Percentiles rank a stretch among this genome's conserved stretches.
Conservation (phyloP, 2,797 vertebrate species). For the Remorina albescens region DNA sequence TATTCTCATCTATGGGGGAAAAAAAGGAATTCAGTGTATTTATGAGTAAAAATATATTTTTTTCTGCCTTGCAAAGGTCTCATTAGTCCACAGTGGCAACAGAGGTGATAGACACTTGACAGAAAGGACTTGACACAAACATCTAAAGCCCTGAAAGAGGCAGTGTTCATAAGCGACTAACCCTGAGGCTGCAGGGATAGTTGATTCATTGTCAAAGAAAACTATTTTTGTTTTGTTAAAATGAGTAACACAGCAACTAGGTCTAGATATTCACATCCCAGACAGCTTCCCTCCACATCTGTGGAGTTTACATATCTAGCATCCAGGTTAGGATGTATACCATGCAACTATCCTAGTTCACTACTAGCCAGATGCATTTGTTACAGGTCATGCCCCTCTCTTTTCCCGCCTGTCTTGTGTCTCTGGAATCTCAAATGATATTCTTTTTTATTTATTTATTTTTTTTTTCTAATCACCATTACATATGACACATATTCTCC, state of each 20-base stretch:
- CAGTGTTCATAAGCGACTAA: background rate
- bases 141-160: background rate
- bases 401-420: background rate
- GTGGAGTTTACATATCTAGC: background rate
- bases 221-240: slow-evolving; percentile 4
- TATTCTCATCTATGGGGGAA: slow-evolving; percentile 83
- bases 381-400: background rate
- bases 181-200: background rate
- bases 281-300: background rate
- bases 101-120: background rate
- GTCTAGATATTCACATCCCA: background rate
- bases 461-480: background rate
- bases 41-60: background rate
- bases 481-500: background rate
- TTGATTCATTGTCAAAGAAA: slow-evolving; percentile 13
- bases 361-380: background rate
- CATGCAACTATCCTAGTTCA: background rate
- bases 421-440: background rate
- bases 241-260: slow-evolving; percentile 18
- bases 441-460: background rate
- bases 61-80: background rate
- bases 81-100: background rate
- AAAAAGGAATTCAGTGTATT: background rate
- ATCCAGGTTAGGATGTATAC: background rate
- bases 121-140: background rate